These are phyloP conservation scores for Protodeltote pygarga DNA, from an alignment of 2,888 invertebrate species.

Conservation along the genomic window DNA sequence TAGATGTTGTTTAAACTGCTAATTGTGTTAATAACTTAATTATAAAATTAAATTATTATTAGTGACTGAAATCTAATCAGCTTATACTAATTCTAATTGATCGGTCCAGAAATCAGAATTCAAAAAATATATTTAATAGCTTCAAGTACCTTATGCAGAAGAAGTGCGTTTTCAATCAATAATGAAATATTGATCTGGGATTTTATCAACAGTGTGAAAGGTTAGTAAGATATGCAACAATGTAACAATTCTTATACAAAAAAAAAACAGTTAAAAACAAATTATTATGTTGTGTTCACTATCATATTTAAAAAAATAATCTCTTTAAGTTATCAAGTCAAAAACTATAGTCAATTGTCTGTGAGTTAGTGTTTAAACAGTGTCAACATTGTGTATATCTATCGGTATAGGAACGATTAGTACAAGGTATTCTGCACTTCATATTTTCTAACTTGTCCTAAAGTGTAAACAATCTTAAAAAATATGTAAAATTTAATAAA, in stretches of 20 bases:
- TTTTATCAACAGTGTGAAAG: conserved; percentile 58
- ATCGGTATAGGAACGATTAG: too few species aligned
- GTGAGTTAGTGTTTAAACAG: background rate
- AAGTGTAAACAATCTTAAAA: too few species aligned
- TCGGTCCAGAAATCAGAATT: background rate
- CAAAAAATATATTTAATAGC: conserved; percentile 1
- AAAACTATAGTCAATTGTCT: background rate
- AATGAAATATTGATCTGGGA: conserved; percentile 28
- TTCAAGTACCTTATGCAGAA: conserved; percentile 3
- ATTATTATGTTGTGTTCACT: conserved; percentile 13
- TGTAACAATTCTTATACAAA: conserved; percentile 12
- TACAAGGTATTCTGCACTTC: too few species aligned
- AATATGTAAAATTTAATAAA: too few species aligned
- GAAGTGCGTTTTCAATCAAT: conserved; percentile 3
- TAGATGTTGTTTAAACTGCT: background rate
- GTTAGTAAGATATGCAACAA: conserved; percentile 47
- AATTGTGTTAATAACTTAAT: conserved; percentile 13
- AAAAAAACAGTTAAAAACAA: conserved; percentile 6
- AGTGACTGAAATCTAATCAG: conserved; percentile 20
- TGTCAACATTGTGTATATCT: too few species aligned
- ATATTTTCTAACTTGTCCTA: too few species aligned
- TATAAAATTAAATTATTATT: background rate
- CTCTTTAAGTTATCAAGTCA: too few species aligned
- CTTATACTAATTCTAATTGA: conserved; percentile 22
- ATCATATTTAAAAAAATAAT: background rate